phyloP scores from a whole-genome alignment of 2,797 vertebrate species.

The Sebastes itinus region DNA sequence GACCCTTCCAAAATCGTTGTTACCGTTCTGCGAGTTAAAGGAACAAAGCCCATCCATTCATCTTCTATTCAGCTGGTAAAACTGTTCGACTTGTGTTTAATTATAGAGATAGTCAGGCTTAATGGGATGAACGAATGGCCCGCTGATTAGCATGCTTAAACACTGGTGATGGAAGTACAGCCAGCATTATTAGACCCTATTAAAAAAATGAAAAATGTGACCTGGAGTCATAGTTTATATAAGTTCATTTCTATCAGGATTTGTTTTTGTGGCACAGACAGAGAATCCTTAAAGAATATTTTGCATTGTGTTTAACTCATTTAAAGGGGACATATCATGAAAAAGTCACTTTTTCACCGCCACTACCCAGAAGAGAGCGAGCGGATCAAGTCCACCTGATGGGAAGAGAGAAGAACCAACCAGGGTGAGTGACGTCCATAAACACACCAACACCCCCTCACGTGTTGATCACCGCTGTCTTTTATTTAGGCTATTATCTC shows the following conservation, averaged over 20 bases:
- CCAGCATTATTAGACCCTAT: constrained; percentile 15
- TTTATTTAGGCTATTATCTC: not conserved
- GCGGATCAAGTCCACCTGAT: not conserved
- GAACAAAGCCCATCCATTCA: constrained; percentile 27
- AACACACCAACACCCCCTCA: not conserved
- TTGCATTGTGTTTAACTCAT: too few relatives aligned
- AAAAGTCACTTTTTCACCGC: not conserved
- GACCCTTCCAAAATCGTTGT: not conserved
- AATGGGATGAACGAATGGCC: constrained; percentile 44
- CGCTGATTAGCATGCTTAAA: constrained; percentile 36
- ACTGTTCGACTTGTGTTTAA: constrained; percentile 47
- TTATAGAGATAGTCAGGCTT: constrained; percentile 33
- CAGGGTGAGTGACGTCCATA: not conserved
- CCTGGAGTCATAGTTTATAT: not conserved
- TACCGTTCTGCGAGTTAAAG: not conserved
- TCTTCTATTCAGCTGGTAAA: constrained; percentile 33
- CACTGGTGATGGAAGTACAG: constrained; percentile 14
- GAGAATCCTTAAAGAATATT: too few relatives aligned
- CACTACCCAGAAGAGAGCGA: not conserved
- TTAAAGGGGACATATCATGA: not conserved
- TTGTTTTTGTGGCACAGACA: not conserved
- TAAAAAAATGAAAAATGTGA: not conserved
- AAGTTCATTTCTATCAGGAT: not conserved
- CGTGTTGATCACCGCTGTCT: too few relatives aligned
- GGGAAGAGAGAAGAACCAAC: not conserved